Conservation (phyloP, 1,140 invertebrate genomes). For the Apis dorsata region DNA sequence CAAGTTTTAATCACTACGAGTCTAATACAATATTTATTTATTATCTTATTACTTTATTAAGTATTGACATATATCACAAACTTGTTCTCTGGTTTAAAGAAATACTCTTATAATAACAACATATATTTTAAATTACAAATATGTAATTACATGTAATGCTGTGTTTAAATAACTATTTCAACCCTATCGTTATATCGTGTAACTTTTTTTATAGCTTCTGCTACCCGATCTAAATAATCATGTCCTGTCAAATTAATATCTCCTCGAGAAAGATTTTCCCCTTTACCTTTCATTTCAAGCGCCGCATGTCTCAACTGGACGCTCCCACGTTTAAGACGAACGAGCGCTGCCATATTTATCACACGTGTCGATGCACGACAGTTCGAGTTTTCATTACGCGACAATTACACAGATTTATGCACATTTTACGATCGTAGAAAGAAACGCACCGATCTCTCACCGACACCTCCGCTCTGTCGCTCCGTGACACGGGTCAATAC, state of each 20-base stretch:
- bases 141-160: no score
- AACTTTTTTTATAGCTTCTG: no score
- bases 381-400: slow-evolving; percentile 39
- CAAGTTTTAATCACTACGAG: background rate
- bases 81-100: no score
- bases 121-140: no score
- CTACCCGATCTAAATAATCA: no score
- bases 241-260: background rate
- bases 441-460: background rate
- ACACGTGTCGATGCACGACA: slow-evolving; percentile 37
- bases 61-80: no score
- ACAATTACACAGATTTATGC: slow-evolving; percentile 47
- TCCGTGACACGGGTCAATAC: slow-evolving; percentile 49
- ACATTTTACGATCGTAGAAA: slow-evolving; percentile 54
- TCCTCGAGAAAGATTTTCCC: background rate
- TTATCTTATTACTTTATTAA: no score
- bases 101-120: no score
- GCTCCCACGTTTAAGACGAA: slow-evolving; percentile 81
- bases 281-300: slow-evolving; percentile 81
- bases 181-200: no score
- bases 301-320: slow-evolving; percentile 81
- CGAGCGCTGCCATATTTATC: slow-evolving; percentile 75
- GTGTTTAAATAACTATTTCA: no score
- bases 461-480: slow-evolving; percentile 11
- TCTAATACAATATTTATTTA: no score